Conservation (phyloP, 2,113 vertebrate genomes). For the Mandrillus leucophaeus region DNA sequence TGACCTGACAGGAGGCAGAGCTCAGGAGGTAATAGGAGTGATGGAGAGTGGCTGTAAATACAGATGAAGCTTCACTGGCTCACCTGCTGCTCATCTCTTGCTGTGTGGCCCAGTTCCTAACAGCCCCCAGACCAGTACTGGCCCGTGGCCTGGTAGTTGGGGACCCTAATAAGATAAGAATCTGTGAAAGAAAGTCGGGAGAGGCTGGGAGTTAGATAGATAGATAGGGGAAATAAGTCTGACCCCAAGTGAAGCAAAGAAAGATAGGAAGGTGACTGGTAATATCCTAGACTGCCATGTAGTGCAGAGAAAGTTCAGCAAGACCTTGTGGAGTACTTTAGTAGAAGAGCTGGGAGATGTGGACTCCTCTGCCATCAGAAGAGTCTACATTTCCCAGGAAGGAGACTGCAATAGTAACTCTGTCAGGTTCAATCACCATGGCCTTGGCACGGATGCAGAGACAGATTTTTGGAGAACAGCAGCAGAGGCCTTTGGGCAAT, state of each 20-base stretch:
- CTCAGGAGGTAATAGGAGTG: too few relatives aligned
- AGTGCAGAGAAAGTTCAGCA: not conserved
- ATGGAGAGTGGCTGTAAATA: too few relatives aligned
- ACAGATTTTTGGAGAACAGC: not conserved
- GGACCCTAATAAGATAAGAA: too few relatives aligned
- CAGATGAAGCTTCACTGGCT: too few relatives aligned
- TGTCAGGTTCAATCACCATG: too few relatives aligned
- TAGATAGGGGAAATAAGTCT: not conserved
- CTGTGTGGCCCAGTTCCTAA: too few relatives aligned
- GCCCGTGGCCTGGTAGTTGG: too few relatives aligned
- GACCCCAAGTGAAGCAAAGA: not conserved
- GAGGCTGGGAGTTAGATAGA: not conserved
- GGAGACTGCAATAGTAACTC: not conserved
- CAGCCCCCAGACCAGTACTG: too few relatives aligned
- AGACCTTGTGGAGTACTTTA: not conserved
- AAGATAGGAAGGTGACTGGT: not conserved
- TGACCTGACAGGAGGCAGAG: too few relatives aligned
- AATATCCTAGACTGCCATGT: not conserved
- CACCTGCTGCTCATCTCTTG: too few relatives aligned
- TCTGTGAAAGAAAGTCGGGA: not conserved
- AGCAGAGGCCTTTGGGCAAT: not conserved
- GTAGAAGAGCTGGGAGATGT: too few relatives aligned
- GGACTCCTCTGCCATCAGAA: not conserved
- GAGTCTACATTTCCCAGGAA: not conserved
- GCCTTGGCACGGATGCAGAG: not conserved